A percentile compares a stretch with the other conserved stretches of the same genome.
These are phyloP conservation scores for Allolobophora icterica DNA, from an alignment of 2,888 invertebrate species.

Conservation along the genomic window DNA sequence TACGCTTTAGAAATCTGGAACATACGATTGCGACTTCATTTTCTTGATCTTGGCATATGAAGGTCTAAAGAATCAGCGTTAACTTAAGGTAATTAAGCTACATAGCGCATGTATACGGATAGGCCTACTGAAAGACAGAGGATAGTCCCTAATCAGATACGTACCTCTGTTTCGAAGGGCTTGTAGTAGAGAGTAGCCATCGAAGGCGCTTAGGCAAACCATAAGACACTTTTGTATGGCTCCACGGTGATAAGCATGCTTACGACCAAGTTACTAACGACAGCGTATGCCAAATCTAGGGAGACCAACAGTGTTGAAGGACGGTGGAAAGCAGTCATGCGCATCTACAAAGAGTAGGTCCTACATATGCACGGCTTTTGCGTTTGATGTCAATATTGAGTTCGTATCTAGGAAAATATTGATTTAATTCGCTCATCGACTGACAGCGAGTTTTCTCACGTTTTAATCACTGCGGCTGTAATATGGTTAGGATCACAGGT, in stretches of 20 bases:
- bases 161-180: not conserved
- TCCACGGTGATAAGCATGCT: not conserved
- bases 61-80: too few species aligned
- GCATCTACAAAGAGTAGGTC: not conserved
- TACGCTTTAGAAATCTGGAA: too few species aligned
- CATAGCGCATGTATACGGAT: too few species aligned
- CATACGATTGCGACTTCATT: too few species aligned
- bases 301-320: not conserved
- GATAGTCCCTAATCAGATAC: too few species aligned
- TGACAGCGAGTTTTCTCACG: not conserved
- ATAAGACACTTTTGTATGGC: not conserved
- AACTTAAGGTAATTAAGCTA: too few species aligned
- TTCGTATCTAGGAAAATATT: not conserved
- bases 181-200: slow-evolving; percentile 9
- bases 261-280: slow-evolving; percentile 4
- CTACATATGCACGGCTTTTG: too few species aligned
- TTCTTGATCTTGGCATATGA: too few species aligned
- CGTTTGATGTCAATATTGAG: not conserved
- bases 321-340: not conserved
- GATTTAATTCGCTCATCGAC: not conserved
- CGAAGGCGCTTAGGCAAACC: slow-evolving; percentile 10
- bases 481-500: not conserved
- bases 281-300: not conserved
- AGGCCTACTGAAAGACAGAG: too few species aligned
- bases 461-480: not conserved